Evolutionary conservation across 2,113 vertebrate genomes (phyloP).

Genomic region (Fregata magnificens): DNA sequence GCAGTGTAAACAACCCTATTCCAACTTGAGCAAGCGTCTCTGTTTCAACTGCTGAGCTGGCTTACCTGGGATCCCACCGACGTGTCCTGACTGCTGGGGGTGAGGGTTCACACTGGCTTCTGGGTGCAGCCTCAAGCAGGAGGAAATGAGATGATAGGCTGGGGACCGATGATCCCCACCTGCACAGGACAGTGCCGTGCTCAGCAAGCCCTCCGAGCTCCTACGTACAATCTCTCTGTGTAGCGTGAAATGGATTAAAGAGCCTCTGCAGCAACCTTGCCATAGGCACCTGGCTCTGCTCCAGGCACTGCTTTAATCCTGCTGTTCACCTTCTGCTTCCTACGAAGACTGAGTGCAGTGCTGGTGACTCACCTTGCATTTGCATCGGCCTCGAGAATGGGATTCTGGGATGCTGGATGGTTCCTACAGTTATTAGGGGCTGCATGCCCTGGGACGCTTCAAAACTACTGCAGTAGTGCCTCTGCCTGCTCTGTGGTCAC

Average conservation of each 20-base stretch:
- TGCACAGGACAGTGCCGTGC: rapidly evolving
- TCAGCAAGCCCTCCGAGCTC: neutral
- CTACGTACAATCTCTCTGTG: rapidly evolving
- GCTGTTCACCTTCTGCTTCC: rapidly evolving
- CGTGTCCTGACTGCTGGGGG: neutral
- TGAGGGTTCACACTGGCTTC: neutral
- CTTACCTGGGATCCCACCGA: neutral
- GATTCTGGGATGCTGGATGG: neutral
- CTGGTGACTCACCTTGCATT: neutral
- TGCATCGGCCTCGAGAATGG: neutral
- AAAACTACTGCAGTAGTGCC: neutral
- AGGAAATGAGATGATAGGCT: neutral
- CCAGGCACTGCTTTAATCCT: neutral
- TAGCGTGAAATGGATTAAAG: neutral
- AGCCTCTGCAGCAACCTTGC: neutral
- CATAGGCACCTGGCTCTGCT: neutral
- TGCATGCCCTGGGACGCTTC: neutral
- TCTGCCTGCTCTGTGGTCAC: neutral
- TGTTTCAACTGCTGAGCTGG: neutral
- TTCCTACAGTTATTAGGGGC: neutral
- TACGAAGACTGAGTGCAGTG: rapidly evolving
- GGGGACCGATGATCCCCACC: neutral
- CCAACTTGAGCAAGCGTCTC: neutral
- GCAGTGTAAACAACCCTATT: neutral
- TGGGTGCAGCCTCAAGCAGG: neutral